Percentiles rank a stretch among this genome's conserved stretches.
Evolutionary conservation across 2,888 invertebrate species (phyloP).

Genomic region (Drosophila rubida): DNA sequence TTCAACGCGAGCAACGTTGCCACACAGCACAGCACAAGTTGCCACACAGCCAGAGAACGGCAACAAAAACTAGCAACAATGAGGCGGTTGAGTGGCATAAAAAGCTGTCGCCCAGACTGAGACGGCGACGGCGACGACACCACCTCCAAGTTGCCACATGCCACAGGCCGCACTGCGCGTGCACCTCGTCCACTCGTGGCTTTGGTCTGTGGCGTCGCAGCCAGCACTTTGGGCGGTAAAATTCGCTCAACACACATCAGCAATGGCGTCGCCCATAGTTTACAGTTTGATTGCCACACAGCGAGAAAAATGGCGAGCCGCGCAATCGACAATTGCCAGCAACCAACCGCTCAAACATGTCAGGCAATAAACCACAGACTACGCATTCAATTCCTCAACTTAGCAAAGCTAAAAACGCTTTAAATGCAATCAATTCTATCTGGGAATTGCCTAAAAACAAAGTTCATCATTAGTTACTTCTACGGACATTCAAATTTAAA

Average conservation of each 20-base stretch:
- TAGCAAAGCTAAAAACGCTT: too few relatives aligned
- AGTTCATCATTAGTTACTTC: too few relatives aligned
- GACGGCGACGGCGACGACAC: constrained; percentile 8
- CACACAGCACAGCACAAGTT: constrained; percentile 23
- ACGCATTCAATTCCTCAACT: too few relatives aligned
- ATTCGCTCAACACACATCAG: constrained; percentile 66
- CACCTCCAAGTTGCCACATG: constrained; percentile 24
- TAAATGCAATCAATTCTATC: too few relatives aligned
- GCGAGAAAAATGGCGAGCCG: background rate
- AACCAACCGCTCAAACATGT: too few relatives aligned
- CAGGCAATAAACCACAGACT: too few relatives aligned
- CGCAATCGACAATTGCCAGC: background rate
- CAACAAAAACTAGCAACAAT: constrained; percentile 44
- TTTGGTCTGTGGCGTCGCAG: constrained; percentile 71
- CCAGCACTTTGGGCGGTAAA: constrained; percentile 78
- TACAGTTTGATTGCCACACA: constrained; percentile 65
- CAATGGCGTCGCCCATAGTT: constrained; percentile 74
- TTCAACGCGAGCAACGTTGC: constrained; percentile 61
- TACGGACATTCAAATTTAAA: too few relatives aligned
- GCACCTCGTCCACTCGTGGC: constrained; percentile 51
- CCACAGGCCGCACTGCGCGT: constrained; percentile 22
- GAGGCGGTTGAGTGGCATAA: constrained; percentile 69
- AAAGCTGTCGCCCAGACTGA: constrained; percentile 69
- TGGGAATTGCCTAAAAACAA: too few relatives aligned
- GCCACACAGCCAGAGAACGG: constrained; percentile 18